Conservation (phyloP, 2,888 invertebrate species). For the Coremacera marginata region DNA sequence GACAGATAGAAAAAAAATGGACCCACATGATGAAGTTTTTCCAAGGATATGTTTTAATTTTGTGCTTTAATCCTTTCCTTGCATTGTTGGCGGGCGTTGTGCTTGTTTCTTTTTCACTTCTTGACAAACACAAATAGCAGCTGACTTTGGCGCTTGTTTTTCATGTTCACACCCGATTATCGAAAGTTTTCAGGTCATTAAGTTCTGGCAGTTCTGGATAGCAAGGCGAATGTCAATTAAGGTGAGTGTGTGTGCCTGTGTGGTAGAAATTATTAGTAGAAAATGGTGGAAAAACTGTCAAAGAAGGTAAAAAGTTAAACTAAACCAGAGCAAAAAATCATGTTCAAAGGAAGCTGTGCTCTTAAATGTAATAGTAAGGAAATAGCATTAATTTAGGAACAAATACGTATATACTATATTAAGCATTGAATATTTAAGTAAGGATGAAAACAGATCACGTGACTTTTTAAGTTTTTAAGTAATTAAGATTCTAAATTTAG, state of each 20-base stretch:
- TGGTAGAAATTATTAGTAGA: neutral
- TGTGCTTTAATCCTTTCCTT: slow-evolving; percentile 16
- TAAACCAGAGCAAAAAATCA: slow-evolving; percentile 27
- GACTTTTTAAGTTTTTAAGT: too few species aligned
- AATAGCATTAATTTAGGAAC: too few species aligned
- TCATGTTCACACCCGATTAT: slow-evolving; percentile 57
- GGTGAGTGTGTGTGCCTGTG: slow-evolving; percentile 20
- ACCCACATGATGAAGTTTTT: slow-evolving; percentile 24
- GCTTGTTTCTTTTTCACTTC: slow-evolving; percentile 17
- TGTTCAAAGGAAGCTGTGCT: neutral
- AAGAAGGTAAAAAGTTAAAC: slow-evolving; percentile 12
- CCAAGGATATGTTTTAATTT: slow-evolving; percentile 14
- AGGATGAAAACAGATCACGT: too few species aligned
- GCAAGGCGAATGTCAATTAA: slow-evolving; percentile 35
- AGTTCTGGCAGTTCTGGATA: slow-evolving; percentile 51
- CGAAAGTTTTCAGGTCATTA: slow-evolving; percentile 69
- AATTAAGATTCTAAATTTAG: too few species aligned
- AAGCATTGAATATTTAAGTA: too few species aligned
- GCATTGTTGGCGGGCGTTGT: neutral
- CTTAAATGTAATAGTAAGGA: too few species aligned
- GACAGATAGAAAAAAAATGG: neutral
- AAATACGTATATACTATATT: too few species aligned
- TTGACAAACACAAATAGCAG: slow-evolving; percentile 35
- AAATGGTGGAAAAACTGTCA: neutral
- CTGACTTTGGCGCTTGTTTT: slow-evolving; percentile 40